phyloP scores from a whole-genome alignment of 2,797 vertebrate species.

The Buphagus erythrorhynchus region DNA sequence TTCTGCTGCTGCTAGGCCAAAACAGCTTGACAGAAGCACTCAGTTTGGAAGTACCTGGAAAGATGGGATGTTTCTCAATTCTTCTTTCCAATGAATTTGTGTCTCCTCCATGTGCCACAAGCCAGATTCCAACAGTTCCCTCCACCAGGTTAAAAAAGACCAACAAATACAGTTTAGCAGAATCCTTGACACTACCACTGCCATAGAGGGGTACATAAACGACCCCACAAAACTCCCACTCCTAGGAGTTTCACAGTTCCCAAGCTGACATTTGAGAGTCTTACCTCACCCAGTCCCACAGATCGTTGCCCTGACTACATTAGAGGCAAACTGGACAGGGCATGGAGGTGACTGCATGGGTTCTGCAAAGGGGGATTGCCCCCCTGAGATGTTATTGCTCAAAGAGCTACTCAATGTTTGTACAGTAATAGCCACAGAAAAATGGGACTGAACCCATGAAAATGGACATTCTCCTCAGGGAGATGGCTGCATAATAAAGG shows the following conservation, averaged over 20 bases:
- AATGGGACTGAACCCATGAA: background rate
- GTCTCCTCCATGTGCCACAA: background rate
- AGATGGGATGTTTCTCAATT: background rate
- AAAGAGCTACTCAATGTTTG: background rate
- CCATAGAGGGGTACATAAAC: background rate
- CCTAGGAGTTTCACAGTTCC: background rate
- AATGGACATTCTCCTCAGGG: background rate
- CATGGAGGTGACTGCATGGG: too few relatives aligned
- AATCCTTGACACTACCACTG: rapidly evolving
- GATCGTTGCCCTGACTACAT: background rate
- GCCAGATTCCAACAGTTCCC: background rate
- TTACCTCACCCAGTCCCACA: background rate
- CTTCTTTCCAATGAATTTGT: background rate
- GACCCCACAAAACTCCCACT: background rate
- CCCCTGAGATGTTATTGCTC: background rate
- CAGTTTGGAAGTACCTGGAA: background rate
- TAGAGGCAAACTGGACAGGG: background rate
- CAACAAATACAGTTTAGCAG: background rate
- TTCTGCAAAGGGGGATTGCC: too few relatives aligned
- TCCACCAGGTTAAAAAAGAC: background rate
- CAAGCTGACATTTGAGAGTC: background rate
- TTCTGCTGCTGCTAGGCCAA: background rate
- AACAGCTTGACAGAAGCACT: background rate
- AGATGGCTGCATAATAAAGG: background rate
- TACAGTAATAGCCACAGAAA: background rate